phyloP scores from a whole-genome alignment of 2,797 vertebrate species.

The Borostomias antarcticus region DNA sequence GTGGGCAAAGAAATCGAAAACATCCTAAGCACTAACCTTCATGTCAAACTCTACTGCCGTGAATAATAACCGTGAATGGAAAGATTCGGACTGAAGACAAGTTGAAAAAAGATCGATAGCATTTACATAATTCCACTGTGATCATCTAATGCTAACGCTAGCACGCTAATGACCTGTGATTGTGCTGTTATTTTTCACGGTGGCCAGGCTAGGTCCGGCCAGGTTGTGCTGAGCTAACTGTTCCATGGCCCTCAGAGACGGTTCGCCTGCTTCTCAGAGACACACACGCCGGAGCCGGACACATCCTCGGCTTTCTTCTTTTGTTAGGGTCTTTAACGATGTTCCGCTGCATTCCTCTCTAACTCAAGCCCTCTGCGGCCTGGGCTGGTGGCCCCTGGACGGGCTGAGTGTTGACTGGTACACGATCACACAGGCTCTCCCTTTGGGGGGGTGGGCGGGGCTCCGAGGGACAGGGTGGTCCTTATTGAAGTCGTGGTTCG shows the following conservation, averaged over 20 bases:
- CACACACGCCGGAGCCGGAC: conserved; percentile 54
- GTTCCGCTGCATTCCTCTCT: conserved; percentile 83
- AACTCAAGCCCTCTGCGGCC: conserved; percentile 79
- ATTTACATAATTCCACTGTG: neutral
- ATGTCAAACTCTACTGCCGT: neutral
- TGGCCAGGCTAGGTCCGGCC: conserved; percentile 48
- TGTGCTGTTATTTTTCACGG: conserved; percentile 21
- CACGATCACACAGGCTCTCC: neutral
- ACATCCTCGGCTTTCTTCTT: conserved; percentile 80
- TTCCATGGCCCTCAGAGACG: conserved; percentile 28
- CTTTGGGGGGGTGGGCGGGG: conserved; percentile 9
- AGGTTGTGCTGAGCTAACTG: conserved; percentile 68
- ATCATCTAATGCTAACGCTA: neutral
- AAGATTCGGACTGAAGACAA: neutral
- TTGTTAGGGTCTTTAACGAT: conserved; percentile 79
- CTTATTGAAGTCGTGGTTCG: conserved; percentile 50
- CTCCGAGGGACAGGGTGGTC: conserved; percentile 55
- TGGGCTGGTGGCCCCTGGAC: conserved; percentile 59
- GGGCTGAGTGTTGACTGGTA: neutral
- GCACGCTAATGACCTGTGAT: no score
- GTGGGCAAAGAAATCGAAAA: neutral
- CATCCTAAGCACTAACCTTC: neutral
- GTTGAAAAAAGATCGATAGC: neutral
- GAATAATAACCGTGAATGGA: neutral
- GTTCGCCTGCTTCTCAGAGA: conserved; percentile 29